Percentiles rank a stretch among this genome's conserved stretches.
These are phyloP conservation scores for Macaca fascicularis DNA, from an alignment of 2,113 vertebrate species.

Conservation along the genomic window T2T-MFA8v1.1 NC_088381.1:70523501-70524000, in stretches of 20 bases:
- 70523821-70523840: background rate
- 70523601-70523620: slow-evolving; percentile 12
- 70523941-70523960: background rate
- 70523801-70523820: background rate
- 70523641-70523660: background rate
- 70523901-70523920: background rate
- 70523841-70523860: background rate
- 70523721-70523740: background rate
- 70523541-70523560: slow-evolving; percentile 69
- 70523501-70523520: slow-evolving; percentile 66
- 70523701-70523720: slow-evolving; percentile 38
- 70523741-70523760: background rate
- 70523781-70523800: slow-evolving; percentile 29
- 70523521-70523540: slow-evolving; percentile 38
- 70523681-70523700: slow-evolving; percentile 30
- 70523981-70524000: background rate
- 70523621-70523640: background rate
- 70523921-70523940: background rate
- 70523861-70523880: background rate
- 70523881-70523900: background rate
- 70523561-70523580: slow-evolving; percentile 54
- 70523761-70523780: background rate
- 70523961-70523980: background rate
- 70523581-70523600: slow-evolving; percentile 41
- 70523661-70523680: background rate